phyloP scores from a whole-genome alignment of 1,140 invertebrate species.

The Hyphantria cunea region DNA sequence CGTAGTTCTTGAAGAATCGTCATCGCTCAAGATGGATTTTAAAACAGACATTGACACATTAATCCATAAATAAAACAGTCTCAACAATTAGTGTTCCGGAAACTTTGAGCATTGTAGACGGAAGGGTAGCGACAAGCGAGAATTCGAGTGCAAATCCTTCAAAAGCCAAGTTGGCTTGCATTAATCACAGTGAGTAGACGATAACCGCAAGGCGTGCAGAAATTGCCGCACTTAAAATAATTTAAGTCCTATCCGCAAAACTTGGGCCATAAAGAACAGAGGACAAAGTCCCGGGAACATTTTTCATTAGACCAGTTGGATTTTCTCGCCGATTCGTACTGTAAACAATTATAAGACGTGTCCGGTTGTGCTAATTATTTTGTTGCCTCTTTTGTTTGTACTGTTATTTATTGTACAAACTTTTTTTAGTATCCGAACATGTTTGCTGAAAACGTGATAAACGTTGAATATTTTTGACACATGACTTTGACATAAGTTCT shows the following conservation, averaged over 20 bases:
- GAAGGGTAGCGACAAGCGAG: slow-evolving; percentile 8
- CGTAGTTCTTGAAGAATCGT: too few relatives aligned
- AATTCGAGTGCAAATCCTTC: slow-evolving; percentile 35
- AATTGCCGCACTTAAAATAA: slow-evolving; percentile 67
- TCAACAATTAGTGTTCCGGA: slow-evolving; percentile 5
- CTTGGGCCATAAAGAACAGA: slow-evolving; percentile 62
- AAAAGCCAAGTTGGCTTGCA: slow-evolving; percentile 33
- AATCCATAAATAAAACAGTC: slow-evolving; percentile 7
- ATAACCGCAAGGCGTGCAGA: slow-evolving; percentile 64
- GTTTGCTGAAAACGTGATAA: not conserved
- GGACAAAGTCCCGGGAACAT: slow-evolving; percentile 64
- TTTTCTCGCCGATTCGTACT: slow-evolving; percentile 36
- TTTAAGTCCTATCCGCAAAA: slow-evolving; percentile 57
- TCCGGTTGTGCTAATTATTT: slow-evolving; percentile 49
- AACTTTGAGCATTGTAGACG: slow-evolving; percentile 1
- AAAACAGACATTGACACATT: not conserved
- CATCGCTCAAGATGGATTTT: not conserved
- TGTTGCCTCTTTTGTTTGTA: slow-evolving; percentile 32
- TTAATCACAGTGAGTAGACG: slow-evolving; percentile 54
- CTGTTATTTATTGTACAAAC: slow-evolving; percentile 3
- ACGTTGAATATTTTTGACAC: not conserved
- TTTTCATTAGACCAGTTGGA: slow-evolving; percentile 62
- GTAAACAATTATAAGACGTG: slow-evolving; percentile 67
- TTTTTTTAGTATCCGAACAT: not conserved
- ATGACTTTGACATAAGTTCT: too few relatives aligned